Conservation (phyloP, 2,888 invertebrate genomes). For the Chloroclystis v-ata region DNA sequence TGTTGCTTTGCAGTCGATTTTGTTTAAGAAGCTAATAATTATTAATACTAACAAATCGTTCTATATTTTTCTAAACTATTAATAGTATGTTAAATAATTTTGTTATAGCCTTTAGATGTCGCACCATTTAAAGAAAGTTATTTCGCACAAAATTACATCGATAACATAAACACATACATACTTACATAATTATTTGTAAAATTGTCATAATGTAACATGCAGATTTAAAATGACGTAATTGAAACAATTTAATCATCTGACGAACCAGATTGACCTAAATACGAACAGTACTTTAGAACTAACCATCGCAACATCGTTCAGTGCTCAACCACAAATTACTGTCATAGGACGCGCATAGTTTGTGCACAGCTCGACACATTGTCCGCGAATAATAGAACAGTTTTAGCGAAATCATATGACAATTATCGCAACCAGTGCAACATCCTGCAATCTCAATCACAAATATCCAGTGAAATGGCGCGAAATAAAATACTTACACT, state of each 20-base stretch:
- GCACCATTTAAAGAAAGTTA: not conserved
- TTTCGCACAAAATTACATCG: not conserved
- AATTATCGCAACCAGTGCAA: constrained; percentile 51
- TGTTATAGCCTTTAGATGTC: no score
- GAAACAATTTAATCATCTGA: constrained; percentile 12
- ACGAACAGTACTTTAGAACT: constrained; percentile 23
- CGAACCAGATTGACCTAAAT: constrained; percentile 33
- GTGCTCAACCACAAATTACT: constrained; percentile 38
- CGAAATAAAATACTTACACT: constrained; percentile 43
- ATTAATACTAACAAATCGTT: no score
- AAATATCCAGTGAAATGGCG: constrained; percentile 28
- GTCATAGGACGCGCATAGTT: constrained; percentile 43
- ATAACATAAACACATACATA: not conserved
- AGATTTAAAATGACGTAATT: constrained; percentile 1
- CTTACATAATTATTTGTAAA: not conserved
- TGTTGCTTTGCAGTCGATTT: no score
- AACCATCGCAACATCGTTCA: constrained; percentile 29
- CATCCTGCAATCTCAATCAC: constrained; percentile 55
- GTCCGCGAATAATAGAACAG: constrained; percentile 49
- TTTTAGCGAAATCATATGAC: constrained; percentile 52
- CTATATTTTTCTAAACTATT: no score
- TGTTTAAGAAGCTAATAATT: no score
- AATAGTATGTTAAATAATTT: no score
- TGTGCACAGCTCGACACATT: constrained; percentile 47
- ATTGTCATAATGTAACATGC: not conserved